Evolutionary conservation across 2,888 invertebrate species (phyloP).

Genomic region (Drosophila neonasuta): DNA sequence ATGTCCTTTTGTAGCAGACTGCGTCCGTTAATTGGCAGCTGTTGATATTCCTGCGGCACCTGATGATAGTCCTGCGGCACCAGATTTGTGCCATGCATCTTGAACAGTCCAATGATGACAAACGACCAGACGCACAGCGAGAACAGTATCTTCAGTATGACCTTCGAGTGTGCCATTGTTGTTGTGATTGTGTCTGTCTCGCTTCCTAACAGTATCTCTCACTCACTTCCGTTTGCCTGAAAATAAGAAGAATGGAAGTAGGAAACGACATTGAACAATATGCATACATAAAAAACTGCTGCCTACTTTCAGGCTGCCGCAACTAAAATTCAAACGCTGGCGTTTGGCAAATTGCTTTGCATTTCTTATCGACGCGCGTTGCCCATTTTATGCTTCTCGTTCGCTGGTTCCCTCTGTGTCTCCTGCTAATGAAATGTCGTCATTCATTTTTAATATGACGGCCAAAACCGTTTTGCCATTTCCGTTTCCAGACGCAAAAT

Average conservation of each 20-base stretch:
- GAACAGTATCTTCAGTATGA: slow-evolving; percentile 81
- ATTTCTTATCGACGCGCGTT: slow-evolving; percentile 46
- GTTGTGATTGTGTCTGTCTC: background rate
- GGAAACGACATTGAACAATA: background rate
- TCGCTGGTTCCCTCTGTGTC: background rate
- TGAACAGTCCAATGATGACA: slow-evolving; percentile 81
- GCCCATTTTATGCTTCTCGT: slow-evolving; percentile 2
- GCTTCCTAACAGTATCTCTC: background rate
- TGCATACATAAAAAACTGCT: slow-evolving; percentile 6
- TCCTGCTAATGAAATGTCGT: slow-evolving; percentile 51
- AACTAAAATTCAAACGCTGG: slow-evolving; percentile 13
- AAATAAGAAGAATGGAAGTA: background rate
- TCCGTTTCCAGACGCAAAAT: slow-evolving; percentile 51
- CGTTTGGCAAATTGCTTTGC: slow-evolving; percentile 49
- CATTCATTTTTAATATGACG: slow-evolving; percentile 62
- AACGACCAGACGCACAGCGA: slow-evolving; percentile 82
- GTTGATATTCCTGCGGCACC: slow-evolving; percentile 80
- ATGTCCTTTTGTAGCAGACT: slow-evolving; percentile 82
- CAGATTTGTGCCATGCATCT: slow-evolving; percentile 81
- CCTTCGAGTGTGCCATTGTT: slow-evolving; percentile 81
- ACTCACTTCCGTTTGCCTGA: background rate
- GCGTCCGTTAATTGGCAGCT: slow-evolving; percentile 81
- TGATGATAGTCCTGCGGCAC: slow-evolving; percentile 80
- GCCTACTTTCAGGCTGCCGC: slow-evolving; percentile 38
- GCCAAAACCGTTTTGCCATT: slow-evolving; percentile 49